Evolutionary conservation across 2,113 vertebrate species (phyloP).

Genomic region (Siphamia tubifer): DNA sequence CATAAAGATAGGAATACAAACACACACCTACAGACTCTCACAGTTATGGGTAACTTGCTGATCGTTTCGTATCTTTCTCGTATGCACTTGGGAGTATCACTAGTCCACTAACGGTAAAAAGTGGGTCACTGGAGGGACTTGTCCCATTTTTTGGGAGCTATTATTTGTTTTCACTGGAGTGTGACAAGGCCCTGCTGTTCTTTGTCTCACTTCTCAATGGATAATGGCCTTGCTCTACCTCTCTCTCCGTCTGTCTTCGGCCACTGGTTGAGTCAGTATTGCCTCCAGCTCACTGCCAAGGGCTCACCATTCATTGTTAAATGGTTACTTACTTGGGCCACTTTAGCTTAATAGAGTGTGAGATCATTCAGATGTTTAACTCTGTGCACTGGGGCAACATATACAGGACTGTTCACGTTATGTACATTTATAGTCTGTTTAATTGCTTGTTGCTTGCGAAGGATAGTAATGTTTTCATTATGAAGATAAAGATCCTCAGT

Average conservation of each 20-base stretch:
- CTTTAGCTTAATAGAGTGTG: conserved; percentile 20
- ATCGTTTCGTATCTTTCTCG: neutral
- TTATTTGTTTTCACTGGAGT: conserved; percentile 64
- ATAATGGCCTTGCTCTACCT: conserved; percentile 29
- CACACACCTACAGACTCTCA: conserved; percentile 23
- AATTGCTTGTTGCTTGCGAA: no score
- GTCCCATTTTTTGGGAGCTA: conserved; percentile 39
- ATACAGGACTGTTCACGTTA: neutral
- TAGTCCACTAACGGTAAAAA: conserved; percentile 35
- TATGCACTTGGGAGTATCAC: conserved; percentile 11
- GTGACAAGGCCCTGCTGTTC: conserved; percentile 35
- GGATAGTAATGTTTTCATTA: no score
- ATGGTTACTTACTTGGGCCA: conserved; percentile 33
- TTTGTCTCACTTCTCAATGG: conserved; percentile 56
- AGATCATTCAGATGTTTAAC: conserved; percentile 1
- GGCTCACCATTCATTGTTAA: conserved; percentile 21
- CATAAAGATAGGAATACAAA: no score
- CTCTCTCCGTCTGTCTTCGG: conserved; percentile 33
- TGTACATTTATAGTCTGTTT: no score
- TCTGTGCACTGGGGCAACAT: neutral
- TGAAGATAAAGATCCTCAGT: no score
- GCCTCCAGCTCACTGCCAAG: conserved; percentile 52
- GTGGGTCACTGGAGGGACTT: conserved; percentile 55
- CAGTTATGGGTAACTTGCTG: conserved; percentile 30
- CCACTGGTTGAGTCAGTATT: conserved; percentile 48